Evolutionary conservation across 2,888 invertebrate species (phyloP).

Genomic region (Drosophila siamana): DNA sequence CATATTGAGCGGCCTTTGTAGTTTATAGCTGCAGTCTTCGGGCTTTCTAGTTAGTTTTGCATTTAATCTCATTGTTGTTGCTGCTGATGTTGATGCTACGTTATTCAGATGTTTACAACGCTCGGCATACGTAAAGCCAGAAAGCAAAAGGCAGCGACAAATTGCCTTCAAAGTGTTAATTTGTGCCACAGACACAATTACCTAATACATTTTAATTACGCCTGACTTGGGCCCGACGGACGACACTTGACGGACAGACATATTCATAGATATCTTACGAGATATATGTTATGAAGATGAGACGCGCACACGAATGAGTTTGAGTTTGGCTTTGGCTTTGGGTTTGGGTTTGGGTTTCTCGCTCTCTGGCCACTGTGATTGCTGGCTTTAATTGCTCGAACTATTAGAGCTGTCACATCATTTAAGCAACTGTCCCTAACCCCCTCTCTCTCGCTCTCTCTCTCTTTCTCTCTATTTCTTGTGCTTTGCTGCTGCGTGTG

Average conservation of each 20-base stretch:
- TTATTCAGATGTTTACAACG: conserved; percentile 3
- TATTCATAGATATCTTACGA: background rate
- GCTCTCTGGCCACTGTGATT: conserved; percentile 15
- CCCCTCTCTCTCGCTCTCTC: background rate
- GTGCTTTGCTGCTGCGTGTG: conserved; percentile 20
- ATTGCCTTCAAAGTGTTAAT: conserved; percentile 75
- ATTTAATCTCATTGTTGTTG: conserved; percentile 4
- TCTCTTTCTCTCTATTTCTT: background rate
- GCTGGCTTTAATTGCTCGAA: conserved; percentile 54
- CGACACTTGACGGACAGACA: no score
- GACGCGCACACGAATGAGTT: conserved; percentile 18
- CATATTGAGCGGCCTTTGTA: conserved; percentile 39
- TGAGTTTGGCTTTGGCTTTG: conserved; percentile 5
- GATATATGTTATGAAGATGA: conserved; percentile 43
- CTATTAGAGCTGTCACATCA: conserved; percentile 57
- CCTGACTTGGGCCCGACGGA: conserved; percentile 44
- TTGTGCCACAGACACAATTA: conserved; percentile 79
- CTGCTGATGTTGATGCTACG: conserved; percentile 9
- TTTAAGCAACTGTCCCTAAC: conserved; percentile 39
- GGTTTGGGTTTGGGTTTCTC: conserved; percentile 8
- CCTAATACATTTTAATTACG: conserved; percentile 78
- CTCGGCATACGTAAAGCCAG: conserved; percentile 32
- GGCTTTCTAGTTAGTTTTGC: conserved; percentile 28
- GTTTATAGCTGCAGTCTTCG: conserved; percentile 20
- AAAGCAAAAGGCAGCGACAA: conserved; percentile 62